Evolutionary conservation across 2,888 invertebrate species (phyloP), one percentile per base, ranked within the genome.

Genomic region (Sminthurinus aureus): DNA sequence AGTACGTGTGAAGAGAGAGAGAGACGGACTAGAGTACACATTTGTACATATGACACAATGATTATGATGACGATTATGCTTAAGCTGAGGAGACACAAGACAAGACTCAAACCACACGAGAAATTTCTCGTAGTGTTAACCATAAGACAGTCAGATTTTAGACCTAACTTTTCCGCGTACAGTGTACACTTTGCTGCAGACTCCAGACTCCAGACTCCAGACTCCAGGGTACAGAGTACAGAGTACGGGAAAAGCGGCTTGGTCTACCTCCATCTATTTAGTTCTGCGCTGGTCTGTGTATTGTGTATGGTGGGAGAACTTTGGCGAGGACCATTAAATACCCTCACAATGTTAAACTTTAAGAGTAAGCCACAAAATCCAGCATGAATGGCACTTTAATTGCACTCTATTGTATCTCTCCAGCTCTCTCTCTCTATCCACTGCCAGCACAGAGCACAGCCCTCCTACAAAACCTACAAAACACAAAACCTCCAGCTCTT

Each of bases 321-420:
- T 76, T 51, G 38, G 51, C 79, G n/a, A 18, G 69, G 73, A 66
- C 74, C 85, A 86, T 86, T 87, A 87, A 87, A 85, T 85, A 81
- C 77, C 83, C 82, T 84, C 81, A 85, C 86, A 85, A 85, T 38
- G 86, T 87, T 86, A 84, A 86, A 86, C 85, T 85, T 87, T 85
- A 4, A 6, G 75, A 74, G 79, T 77, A 82, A 84, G 82, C 80
- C 80, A 79, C 74, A 78, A 81, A 84, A 86, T 86, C 76, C 81
- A 80, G 66, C 74, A 76, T 88, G 86, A 88, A 88, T 88, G 86
- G 88, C 81, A 85, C 86, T 83, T 87, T 88, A 88, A 88, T 88
- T 88, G 88, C 87, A 87, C 85, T 85, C 86, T 86, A 87, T 88
- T 88, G 88, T 88, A 82, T 66, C 84, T 81, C 80, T 51, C 74